Base-by-base conservation (phyloP, 92 coral and sea anemone genomes). In the Heliopora coerulea region DNA sequence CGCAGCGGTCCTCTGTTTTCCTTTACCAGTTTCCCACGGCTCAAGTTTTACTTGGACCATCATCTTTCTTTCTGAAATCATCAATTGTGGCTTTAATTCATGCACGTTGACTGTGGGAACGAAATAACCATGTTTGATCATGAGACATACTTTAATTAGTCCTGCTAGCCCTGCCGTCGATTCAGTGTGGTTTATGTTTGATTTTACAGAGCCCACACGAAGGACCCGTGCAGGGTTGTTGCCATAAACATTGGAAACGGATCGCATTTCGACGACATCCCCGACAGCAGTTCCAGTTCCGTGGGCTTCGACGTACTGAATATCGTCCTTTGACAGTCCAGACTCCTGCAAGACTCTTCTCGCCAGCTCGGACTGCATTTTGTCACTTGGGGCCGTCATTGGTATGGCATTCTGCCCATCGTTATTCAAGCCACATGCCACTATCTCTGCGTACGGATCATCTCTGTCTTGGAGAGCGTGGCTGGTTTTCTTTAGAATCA, bases 261-360 rank as follows among this genome's bases (percentile, higher is more conserved):
- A 84, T n/a, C 82, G 63, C 19, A 74, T 81, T 56, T 90, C 96
- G 17, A 87, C 86, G 17, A 82, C 88, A 61, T 90, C 96, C 0
- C 96, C 96, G 56, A 90, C 79, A 3, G 96, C 96, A 1, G 96
- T 90, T 0, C 91, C 96, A 40, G 96, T 90, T 24, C 91, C 91
- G 54, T 90, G 96, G 20, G 96, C 87, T 72, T 90, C 96, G 11
- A 87, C 73, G 68, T 84, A 90, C 17, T 87, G 84, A 23, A 90
- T 44, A 52, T 85, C 89, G 13, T 62, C 48, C 8, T 88, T 74
- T 11, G 39, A 30, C 18, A 87, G 42, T 18, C 91, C 96, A 0
- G 89, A 63, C 25, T 86, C 87, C 15, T 82, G 84, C 3, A 87
- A 74, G 8, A 90, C 96, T 64, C 59, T 26, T 30, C 59, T 79